Conservation (phyloP, 2,113 vertebrate genomes). For the Cromileptes altivelis region DNA sequence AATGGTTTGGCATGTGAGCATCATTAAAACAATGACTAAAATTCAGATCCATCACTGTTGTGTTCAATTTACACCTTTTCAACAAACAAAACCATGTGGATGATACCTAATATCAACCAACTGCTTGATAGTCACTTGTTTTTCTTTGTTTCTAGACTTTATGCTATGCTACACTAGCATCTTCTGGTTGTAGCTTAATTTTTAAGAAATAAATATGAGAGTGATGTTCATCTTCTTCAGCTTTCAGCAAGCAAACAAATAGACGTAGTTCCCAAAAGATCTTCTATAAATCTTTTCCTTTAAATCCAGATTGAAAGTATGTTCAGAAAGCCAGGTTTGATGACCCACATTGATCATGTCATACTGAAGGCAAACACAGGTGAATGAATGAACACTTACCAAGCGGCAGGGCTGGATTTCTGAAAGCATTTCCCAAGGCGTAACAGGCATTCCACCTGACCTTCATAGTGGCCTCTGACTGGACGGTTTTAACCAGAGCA, state of each 20-base stretch:
- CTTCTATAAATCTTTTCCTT: neutral
- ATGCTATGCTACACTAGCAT: too few species aligned
- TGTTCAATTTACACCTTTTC: too few species aligned
- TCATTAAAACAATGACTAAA: constrained; percentile 3
- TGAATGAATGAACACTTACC: constrained; percentile 79
- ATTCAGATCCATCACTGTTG: neutral
- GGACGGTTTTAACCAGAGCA: constrained; percentile 90
- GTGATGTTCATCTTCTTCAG: too few species aligned
- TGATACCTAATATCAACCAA: too few species aligned
- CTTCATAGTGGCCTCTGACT: constrained; percentile 95
- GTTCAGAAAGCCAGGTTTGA: neutral
- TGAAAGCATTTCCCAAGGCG: constrained; percentile 95
- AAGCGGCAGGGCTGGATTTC: constrained; percentile 91
- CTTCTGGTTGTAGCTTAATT: too few species aligned
- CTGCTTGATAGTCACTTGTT: too few species aligned
- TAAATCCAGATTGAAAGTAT: neutral
- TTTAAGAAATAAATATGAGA: too few species aligned
- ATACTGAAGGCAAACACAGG: neutral
- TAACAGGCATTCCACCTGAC: constrained; percentile 98
- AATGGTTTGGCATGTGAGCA: too few species aligned
- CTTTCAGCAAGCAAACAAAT: too few species aligned
- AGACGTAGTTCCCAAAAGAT: neutral
- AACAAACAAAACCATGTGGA: too few species aligned
- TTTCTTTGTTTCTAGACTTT: too few species aligned
- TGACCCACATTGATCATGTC: neutral